A percentile compares a stretch with the other conserved stretches of the same genome.
Evolutionary conservation across 1,140 invertebrate genomes (phyloP).

Genomic region (Macrostomum lignano): DNA sequence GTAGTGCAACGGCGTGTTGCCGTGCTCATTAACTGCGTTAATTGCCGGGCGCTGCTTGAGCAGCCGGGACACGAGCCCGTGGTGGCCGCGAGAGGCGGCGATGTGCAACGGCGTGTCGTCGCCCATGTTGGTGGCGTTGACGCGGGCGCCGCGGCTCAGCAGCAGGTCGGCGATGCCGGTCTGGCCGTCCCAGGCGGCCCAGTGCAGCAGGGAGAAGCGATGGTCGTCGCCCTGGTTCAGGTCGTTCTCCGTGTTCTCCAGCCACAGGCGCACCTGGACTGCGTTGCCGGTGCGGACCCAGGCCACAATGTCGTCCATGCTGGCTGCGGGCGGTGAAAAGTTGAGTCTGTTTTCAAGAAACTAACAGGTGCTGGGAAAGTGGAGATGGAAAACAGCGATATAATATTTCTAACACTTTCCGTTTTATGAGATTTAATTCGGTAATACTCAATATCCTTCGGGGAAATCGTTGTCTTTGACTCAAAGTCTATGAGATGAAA

Average conservation of each 20-base stretch:
- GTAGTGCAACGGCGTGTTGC: constrained; percentile 89
- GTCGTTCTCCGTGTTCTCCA: constrained; percentile 95
- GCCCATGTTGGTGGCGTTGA: constrained; percentile 89
- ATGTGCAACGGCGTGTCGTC: constrained; percentile 91
- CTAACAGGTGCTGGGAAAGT: no score
- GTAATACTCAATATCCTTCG: no score
- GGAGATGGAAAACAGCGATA: no score
- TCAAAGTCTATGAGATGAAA: no score
- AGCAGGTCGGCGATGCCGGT: constrained; percentile 75
- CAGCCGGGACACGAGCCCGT: constrained; percentile 63
- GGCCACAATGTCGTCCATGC: constrained; percentile 80
- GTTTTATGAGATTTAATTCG: no score
- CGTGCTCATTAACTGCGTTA: constrained; percentile 92
- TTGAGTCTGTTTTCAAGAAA: no score
- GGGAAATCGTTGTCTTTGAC: no score
- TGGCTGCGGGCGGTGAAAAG: constrained; percentile 5
- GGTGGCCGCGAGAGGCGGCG: constrained; percentile 74
- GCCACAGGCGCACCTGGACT: constrained; percentile 85
- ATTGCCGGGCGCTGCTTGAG: constrained; percentile 32
- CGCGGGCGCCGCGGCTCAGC: constrained; percentile 56
- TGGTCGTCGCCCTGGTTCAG: constrained; percentile 98
- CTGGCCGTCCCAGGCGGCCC: constrained; percentile 84
- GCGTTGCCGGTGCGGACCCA: constrained; percentile 94
- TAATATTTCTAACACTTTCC: no score
- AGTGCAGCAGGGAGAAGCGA: constrained; percentile 88